Evolutionary conservation across 2,888 invertebrate species (phyloP), one percentile per base, ranked within the genome.

Genomic region (Spodoptera exigua): DNA sequence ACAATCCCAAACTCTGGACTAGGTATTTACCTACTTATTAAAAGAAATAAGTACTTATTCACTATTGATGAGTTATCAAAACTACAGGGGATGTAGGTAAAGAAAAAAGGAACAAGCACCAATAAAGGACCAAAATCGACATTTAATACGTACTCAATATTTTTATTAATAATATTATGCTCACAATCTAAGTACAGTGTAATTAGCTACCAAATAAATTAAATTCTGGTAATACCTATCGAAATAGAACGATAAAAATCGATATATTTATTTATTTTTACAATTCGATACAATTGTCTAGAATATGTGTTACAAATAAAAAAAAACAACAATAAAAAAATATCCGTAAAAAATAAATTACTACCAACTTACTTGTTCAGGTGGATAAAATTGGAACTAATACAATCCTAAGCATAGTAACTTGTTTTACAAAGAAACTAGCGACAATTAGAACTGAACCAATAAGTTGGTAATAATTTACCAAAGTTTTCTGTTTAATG

Each of bases 151-250:
- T 91, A 88, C 85, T 90, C 82, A 88, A 85, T 89, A 84, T 86
- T 89, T 89, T 90, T 89, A 86, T 89, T 88, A 82, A 82, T 87
- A 87, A 81, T 85, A 86, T 87, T 87, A 90, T 92, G 86, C 89
- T 89, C 91, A 91, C 91, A 91, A 90, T 91, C 92, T 92, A 93
- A 89, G 84, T 91, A 91, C 87, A 91, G 85, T 91, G 90, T 89
- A 86, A 85, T 85, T 87, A 85, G 78, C 89, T 92, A 93, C 85
- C 77, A 81, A 91, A 92, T 91, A 91, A 92, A 92, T 92, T 87
- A 92, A 89, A 81, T 82, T 68, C 82, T 86, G 86, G 82, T 87
- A 87, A 85, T 87, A 79, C 85, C 83, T 87, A 89, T 86, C 61
- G 80, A 86, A 81, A 79, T 80, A 83, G 78, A 85, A 76, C 79